Conservation (phyloP, 2,888 invertebrate species). For the Drosophila anceps region DNA sequence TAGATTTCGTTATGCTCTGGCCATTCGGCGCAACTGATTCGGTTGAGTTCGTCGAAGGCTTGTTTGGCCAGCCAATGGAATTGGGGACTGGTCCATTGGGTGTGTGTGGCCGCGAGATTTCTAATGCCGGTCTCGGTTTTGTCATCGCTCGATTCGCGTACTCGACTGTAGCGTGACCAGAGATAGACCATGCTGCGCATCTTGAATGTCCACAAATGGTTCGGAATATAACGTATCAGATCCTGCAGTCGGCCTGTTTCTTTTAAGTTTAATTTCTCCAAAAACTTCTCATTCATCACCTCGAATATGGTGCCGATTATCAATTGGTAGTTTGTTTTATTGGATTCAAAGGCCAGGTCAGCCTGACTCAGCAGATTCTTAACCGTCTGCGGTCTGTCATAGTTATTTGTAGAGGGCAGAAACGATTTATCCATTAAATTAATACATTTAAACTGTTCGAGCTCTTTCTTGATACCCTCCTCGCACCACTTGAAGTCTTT, state of each 20-base stretch:
- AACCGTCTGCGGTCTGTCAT: not conserved
- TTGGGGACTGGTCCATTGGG: conserved; percentile 40
- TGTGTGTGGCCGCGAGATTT: not conserved
- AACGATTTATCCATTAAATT: conserved; percentile 27
- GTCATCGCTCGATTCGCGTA: not conserved
- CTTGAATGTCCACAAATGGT: conserved; percentile 53
- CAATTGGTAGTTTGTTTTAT: conserved; percentile 24
- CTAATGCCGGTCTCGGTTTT: not conserved
- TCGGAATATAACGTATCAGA: conserved; percentile 51
- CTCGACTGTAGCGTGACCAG: conserved; percentile 47
- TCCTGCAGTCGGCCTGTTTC: conserved; percentile 34
- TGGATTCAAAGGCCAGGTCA: conserved; percentile 8
- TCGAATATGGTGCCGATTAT: conserved; percentile 40
- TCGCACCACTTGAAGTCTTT: conserved; percentile 43
- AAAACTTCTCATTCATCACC: conserved; percentile 27
- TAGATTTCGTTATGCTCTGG: conserved; percentile 30
- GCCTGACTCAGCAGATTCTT: not conserved
- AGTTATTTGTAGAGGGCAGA: not conserved
- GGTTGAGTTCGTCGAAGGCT: conserved; percentile 43
- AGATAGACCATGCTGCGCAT: conserved; percentile 57
- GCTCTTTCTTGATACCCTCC: conserved; percentile 35
- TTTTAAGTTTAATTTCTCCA: conserved; percentile 17
- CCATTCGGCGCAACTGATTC: conserved; percentile 58
- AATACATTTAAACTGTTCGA: conserved; percentile 25
- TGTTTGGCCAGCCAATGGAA: conserved; percentile 61